Conservation (phyloP, 1,140 invertebrate genomes). For the Lordiphosa stackelbergi region DNA sequence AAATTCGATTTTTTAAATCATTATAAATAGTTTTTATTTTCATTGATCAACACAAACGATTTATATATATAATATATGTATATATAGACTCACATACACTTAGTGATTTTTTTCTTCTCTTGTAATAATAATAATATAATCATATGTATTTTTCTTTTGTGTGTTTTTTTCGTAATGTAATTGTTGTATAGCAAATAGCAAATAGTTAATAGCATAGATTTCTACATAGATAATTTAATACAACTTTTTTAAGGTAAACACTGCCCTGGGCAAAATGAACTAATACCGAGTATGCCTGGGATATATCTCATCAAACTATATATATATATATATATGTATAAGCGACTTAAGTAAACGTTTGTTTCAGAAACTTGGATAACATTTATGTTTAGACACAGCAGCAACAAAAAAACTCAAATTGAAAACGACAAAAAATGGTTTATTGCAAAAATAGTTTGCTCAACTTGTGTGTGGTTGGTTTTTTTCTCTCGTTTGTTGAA, state of each 20-base stretch:
- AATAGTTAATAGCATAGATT: conserved; percentile 3
- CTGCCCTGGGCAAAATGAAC: conserved; percentile 26
- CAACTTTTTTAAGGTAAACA: conserved; percentile 43
- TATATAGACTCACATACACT: conserved; percentile 11
- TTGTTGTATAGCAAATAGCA: conserved; percentile 18
- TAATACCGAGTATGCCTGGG: conserved; percentile 22
- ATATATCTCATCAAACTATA: no score
- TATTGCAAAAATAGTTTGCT: conserved; percentile 35
- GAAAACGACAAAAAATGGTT: conserved; percentile 40
- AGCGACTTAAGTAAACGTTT: conserved; percentile 11
- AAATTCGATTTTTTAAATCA: conserved; percentile 14
- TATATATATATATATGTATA: conserved; percentile 11
- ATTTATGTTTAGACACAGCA: conserved; percentile 34
- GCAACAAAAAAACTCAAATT: conserved; percentile 30
- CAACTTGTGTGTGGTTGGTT: conserved; percentile 6
- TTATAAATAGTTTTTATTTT: conserved; percentile 64
- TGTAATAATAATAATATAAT: conserved; percentile 38
- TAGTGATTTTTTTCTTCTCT: background rate
- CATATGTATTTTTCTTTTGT: conserved; percentile 35
- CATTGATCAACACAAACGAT: conserved; percentile 64
- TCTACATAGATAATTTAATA: conserved; percentile 38
- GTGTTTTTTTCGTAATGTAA: conserved; percentile 29
- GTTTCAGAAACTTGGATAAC: conserved; percentile 37
- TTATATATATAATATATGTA: conserved; percentile 21
- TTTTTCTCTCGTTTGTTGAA: conserved; percentile 35